These are phyloP conservation scores for Thamnophis sirtalis DNA, from an alignment of 2,113 vertebrate species.

Conservation along the genomic window DNA sequence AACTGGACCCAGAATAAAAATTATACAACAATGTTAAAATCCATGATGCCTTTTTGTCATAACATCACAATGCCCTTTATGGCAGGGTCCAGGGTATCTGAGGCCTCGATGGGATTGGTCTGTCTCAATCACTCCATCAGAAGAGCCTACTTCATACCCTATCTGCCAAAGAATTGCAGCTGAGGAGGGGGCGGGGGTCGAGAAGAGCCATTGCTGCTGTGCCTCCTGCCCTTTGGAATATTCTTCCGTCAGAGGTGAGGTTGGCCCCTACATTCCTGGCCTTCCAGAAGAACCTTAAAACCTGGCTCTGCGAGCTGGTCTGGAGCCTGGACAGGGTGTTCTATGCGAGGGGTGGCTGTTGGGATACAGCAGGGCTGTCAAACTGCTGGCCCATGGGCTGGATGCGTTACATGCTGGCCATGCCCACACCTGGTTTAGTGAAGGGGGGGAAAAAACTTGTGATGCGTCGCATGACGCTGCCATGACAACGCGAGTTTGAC, in stretches of 20 bases:
- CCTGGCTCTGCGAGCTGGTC: neutral
- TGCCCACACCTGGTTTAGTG: no score
- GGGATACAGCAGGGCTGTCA: neutral
- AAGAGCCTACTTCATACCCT: neutral
- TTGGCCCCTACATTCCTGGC: neutral
- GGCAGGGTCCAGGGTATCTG: neutral
- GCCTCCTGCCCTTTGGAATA: neutral
- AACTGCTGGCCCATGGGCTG: no score
- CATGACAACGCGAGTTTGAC: no score
- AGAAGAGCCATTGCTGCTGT: neutral
- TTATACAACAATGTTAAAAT: neutral
- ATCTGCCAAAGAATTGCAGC: neutral
- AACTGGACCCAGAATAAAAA: neutral
- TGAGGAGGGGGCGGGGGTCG: neutral
- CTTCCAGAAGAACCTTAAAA: neutral
- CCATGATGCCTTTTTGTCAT: neutral
- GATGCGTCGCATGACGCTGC: no score
- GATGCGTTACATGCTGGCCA: no score
- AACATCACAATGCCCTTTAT: neutral
- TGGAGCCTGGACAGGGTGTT: neutral
- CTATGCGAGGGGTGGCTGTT: neutral
- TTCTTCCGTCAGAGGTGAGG: neutral
- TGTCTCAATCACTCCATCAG: neutral
- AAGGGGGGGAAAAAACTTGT: no score
- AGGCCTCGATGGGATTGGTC: neutral